A percentile compares a stretch with the other conserved stretches of the same genome.
phyloP scores from a whole-genome alignment of 2,113 vertebrate genomes.

The Austrofundulus limnaeus region DNA sequence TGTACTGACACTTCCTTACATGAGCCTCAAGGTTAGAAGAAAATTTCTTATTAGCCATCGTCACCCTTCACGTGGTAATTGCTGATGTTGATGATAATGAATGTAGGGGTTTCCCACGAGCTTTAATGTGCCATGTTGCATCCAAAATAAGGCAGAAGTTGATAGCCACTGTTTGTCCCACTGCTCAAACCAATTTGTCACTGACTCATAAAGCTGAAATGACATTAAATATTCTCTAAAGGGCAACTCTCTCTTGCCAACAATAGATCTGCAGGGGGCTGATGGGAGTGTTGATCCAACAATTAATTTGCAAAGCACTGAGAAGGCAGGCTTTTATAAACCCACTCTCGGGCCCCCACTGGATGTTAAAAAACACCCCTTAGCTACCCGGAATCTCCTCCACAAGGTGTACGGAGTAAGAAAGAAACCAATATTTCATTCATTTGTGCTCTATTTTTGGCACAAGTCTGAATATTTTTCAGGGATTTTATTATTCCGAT shows the following conservation, averaged over 20 bases:
- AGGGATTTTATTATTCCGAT: background rate
- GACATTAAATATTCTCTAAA: constrained; percentile 42
- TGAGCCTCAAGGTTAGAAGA: background rate
- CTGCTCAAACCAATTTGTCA: constrained; percentile 17
- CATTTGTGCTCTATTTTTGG: background rate
- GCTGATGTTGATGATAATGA: constrained; percentile 8
- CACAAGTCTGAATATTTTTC: constrained; percentile 1
- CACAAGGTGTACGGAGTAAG: constrained; percentile 3
- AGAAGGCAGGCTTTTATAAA: constrained; percentile 24
- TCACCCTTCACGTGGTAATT: constrained; percentile 1
- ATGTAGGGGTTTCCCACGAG: background rate
- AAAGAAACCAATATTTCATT: background rate
- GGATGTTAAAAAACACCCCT: constrained; percentile 18
- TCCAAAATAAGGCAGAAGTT: background rate
- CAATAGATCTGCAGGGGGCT: constrained; percentile 41
- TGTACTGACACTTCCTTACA: constrained; percentile 4
- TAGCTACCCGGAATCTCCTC: constrained; percentile 10
- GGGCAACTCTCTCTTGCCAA: constrained; percentile 29
- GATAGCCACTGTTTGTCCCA: constrained; percentile 1
- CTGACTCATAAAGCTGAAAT: constrained; percentile 29
- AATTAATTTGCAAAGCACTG: constrained; percentile 37
- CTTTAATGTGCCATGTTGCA: constrained; percentile 7
- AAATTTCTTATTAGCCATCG: constrained; percentile 7
- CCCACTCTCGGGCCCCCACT: constrained; percentile 3
- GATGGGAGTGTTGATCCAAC: constrained; percentile 35